Conservation (phyloP, 2,797 vertebrate genomes). For the Lagorchestes hirsutus region DNA sequence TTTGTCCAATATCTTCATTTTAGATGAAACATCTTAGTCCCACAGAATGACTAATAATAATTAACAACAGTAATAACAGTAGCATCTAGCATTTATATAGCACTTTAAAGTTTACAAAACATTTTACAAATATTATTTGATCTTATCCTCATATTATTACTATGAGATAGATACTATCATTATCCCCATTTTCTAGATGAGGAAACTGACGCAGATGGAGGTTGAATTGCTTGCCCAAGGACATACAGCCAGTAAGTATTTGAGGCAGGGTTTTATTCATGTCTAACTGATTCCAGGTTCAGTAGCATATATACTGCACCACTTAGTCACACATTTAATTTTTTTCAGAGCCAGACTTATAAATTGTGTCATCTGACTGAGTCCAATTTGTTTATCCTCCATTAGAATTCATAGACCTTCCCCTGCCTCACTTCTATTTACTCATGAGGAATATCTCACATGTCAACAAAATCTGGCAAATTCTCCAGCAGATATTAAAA, state of each 20-base stretch:
- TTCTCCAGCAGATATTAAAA: neutral
- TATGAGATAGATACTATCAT: neutral
- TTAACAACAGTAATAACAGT: neutral
- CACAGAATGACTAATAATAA: neutral
- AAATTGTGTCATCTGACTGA: neutral
- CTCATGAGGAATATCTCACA: neutral
- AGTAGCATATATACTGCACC: neutral
- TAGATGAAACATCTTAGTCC: neutral
- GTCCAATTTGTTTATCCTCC: neutral
- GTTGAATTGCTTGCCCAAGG: neutral
- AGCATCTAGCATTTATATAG: neutral
- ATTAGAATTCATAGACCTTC: neutral
- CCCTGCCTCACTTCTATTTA: neutral
- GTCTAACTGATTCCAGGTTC: neutral
- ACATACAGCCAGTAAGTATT: neutral
- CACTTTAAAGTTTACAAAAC: neutral
- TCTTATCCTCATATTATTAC: neutral
- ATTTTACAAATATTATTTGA: neutral
- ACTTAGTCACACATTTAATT: neutral
- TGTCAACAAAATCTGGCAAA: neutral
- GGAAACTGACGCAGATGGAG: neutral
- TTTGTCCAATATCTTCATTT: neutral
- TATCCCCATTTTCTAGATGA: neutral
- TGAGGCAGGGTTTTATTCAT: neutral
- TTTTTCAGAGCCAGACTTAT: neutral